Percentiles rank a stretch among this genome's conserved stretches.
Evolutionary conservation across 1,140 invertebrate genomes (phyloP).

Genomic region (Drosophila varians): DNA sequence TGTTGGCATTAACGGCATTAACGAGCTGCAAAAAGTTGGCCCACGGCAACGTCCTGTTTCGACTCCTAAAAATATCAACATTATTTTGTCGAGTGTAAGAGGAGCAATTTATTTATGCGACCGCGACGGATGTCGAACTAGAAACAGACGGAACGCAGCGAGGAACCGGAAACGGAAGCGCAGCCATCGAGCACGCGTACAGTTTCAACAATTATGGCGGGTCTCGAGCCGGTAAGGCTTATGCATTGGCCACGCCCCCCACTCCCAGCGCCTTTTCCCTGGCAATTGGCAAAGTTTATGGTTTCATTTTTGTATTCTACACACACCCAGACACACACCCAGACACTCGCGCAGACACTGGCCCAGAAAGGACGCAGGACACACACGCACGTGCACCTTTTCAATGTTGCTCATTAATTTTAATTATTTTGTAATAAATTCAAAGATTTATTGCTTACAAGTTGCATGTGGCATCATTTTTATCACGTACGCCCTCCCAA

Average conservation of each 20-base stretch:
- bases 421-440: slow-evolving; percentile 82
- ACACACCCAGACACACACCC: slow-evolving; percentile 18
- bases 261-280: too few relatives aligned
- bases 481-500: slow-evolving; percentile 75
- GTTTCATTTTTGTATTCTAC: slow-evolving; percentile 55
- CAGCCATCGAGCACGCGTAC: slow-evolving; percentile 38
- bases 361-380: slow-evolving; percentile 5
- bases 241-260: slow-evolving; percentile 29
- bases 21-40: not conserved
- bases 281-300: slow-evolving; percentile 67
- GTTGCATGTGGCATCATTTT: slow-evolving; percentile 72
- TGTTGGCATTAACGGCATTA: slow-evolving; percentile 5
- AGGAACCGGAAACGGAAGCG: slow-evolving; percentile 47
- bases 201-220: slow-evolving; percentile 44
- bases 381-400: slow-evolving; percentile 69
- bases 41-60: not conserved
- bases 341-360: slow-evolving; percentile 1
- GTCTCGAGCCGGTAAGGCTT: slow-evolving; percentile 7
- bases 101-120: not conserved
- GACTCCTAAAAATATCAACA: too few relatives aligned
- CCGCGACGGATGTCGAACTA: not conserved
- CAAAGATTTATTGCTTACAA: slow-evolving; percentile 79
- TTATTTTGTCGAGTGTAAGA: not conserved
- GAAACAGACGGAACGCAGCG: not conserved
- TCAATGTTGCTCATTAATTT: slow-evolving; percentile 80